Conservation (phyloP, 2,888 invertebrate species). For the Arrhopalites spinosus region DNA sequence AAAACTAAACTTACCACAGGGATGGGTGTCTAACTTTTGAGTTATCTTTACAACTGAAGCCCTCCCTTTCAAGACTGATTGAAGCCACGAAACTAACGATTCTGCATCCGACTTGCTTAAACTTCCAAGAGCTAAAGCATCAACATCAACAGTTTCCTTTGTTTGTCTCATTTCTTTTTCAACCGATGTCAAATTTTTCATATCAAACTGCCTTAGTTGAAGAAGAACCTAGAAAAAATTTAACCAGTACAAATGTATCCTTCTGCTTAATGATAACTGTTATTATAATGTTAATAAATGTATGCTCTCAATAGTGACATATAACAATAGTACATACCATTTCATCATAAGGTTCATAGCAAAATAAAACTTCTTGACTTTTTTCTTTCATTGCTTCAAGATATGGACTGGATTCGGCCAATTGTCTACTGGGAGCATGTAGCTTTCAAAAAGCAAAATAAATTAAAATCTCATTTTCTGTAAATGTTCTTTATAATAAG, state of each 20-base stretch:
- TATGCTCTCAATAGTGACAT: too few relatives aligned
- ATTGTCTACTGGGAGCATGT: constrained; percentile 81
- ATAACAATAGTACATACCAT: constrained; percentile 77
- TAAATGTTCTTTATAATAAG: too few relatives aligned
- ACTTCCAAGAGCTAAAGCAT: constrained; percentile 71
- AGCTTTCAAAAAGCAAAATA: too few relatives aligned
- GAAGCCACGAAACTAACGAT: constrained; percentile 78
- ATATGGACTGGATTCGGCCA: constrained; percentile 94
- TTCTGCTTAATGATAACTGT: too few relatives aligned
- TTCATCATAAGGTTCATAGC: constrained; percentile 97
- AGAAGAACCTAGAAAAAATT: constrained; percentile 62
- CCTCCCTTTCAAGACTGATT: constrained; percentile 75
- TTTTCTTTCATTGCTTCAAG: constrained; percentile 88
- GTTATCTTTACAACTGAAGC: constrained; percentile 84
- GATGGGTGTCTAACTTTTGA: constrained; percentile 81
- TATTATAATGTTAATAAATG: too few relatives aligned
- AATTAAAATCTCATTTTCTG: too few relatives aligned
- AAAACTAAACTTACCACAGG: constrained; percentile 71
- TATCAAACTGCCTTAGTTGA: constrained; percentile 82
- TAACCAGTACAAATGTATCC: too few relatives aligned
- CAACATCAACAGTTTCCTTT: constrained; percentile 65
- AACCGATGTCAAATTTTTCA: constrained; percentile 79
- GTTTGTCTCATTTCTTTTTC: constrained; percentile 90
- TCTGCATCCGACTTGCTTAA: constrained; percentile 76
- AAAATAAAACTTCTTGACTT: constrained; percentile 89